Conservation (phyloP, 2,113 vertebrate species). For the Talpa occidentalis region DNA sequence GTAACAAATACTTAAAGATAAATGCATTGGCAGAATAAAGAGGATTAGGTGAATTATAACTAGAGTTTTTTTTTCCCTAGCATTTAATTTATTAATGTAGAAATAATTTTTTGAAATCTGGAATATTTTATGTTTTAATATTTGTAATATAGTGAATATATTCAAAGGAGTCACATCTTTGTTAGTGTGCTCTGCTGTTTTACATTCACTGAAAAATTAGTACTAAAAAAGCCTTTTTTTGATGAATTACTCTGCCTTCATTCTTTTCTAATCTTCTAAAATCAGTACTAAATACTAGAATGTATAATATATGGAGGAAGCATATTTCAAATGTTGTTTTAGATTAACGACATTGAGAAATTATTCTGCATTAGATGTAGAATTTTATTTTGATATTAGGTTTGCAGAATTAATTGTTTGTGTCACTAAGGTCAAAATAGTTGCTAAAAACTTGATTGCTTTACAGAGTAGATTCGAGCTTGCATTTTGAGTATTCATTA, state of each 20-base stretch:
- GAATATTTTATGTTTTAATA: slow-evolving; percentile 73
- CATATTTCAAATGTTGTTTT: slow-evolving; percentile 83
- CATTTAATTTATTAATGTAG: slow-evolving; percentile 71
- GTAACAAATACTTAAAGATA: slow-evolving; percentile 79
- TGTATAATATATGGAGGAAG: slow-evolving; percentile 84
- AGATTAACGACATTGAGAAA: slow-evolving; percentile 87
- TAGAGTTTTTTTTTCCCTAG: slow-evolving; percentile 63
- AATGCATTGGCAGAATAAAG: slow-evolving; percentile 72
- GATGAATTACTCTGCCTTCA: slow-evolving; percentile 73
- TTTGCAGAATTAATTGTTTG: slow-evolving; percentile 89
- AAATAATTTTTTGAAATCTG: slow-evolving; percentile 74
- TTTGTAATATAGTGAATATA: slow-evolving; percentile 55
- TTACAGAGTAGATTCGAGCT: slow-evolving; percentile 90
- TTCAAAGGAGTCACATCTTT: slow-evolving; percentile 47
- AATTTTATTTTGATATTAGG: slow-evolving; percentile 93
- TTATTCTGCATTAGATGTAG: slow-evolving; percentile 89
- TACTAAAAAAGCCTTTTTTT: slow-evolving; percentile 58
- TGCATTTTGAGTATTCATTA: slow-evolving; percentile 95
- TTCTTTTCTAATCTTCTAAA: slow-evolving; percentile 84
- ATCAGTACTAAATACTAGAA: slow-evolving; percentile 83
- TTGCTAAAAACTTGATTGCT: slow-evolving; percentile 90
- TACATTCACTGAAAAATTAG: slow-evolving; percentile 72
- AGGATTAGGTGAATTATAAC: slow-evolving; percentile 65
- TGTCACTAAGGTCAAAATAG: slow-evolving; percentile 89
- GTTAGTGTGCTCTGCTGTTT: slow-evolving; percentile 67